These are phyloP conservation scores for Trichonephila inaurata DNA, from an alignment of 1,140 invertebrate genomes.

Conservation along the genomic window DNA sequence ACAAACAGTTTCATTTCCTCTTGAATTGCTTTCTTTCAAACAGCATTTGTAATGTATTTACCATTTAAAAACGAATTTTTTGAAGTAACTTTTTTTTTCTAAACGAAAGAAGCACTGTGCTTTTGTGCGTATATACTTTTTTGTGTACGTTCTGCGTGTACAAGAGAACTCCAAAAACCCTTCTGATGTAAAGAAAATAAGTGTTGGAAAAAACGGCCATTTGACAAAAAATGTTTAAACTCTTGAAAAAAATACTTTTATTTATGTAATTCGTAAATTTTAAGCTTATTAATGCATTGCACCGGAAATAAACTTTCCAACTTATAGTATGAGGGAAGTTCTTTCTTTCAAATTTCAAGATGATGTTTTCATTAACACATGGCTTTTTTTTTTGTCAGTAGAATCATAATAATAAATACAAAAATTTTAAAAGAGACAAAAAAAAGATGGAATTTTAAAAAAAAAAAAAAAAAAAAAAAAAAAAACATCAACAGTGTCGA, in stretches of 20 bases:
- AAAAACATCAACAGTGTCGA: constrained; percentile 20
- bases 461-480: background rate
- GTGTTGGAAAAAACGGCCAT: background rate
- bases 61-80: no score
- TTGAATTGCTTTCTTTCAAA: no score
- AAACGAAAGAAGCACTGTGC: no score
- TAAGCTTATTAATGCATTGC: background rate
- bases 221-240: background rate
- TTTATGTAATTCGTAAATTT: background rate
- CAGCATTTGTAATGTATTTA: no score
- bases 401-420: background rate
- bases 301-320: constrained; percentile 2
- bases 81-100: no score
- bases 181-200: background rate
- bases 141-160: no score
- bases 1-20: no score
- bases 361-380: constrained; percentile 38
- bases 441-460: constrained; percentile 7
- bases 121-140: no score
- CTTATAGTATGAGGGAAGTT: background rate
- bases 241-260: background rate
- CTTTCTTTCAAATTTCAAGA: constrained; percentile 22
- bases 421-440: background rate
- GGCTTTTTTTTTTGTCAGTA: background rate
- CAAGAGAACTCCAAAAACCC: background rate